Evolutionary conservation across 2,113 vertebrate species (phyloP).

Genomic region (Dendrocopos noguchii): DNA sequence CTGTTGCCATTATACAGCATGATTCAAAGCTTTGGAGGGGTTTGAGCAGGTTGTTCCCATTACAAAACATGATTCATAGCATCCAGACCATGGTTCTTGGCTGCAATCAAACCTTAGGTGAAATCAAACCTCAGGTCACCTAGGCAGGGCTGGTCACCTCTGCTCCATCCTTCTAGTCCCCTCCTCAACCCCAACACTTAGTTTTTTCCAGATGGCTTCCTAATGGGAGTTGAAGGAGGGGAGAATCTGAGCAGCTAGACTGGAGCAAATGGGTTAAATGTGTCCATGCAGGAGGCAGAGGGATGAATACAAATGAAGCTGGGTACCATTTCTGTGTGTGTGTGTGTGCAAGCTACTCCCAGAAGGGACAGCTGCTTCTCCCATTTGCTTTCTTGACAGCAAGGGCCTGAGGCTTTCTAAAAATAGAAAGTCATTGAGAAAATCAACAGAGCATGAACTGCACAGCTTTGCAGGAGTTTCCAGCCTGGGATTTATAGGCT

Average conservation of each 20-base stretch:
- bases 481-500: background rate
- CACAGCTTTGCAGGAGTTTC: slow-evolving; percentile 51
- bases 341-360: slow-evolving; percentile 49
- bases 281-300: background rate
- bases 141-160: background rate
- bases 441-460: slow-evolving; percentile 68
- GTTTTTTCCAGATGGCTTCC: background rate
- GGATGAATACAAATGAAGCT: slow-evolving; percentile 41
- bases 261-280: slow-evolving; percentile 47
- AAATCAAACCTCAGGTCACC: background rate
- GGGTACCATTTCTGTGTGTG: background rate
- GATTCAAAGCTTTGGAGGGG: background rate
- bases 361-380: slow-evolving; percentile 64
- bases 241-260: background rate
- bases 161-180: background rate
- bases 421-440: slow-evolving; percentile 77
- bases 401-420: slow-evolving; percentile 53
- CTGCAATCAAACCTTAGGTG: background rate
- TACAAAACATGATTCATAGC: background rate
- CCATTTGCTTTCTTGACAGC: slow-evolving; percentile 67
- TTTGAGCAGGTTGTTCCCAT: background rate
- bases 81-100: background rate
- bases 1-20: background rate
- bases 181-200: background rate
- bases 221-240: background rate